Evolutionary conservation across 2,113 vertebrate species (phyloP).

Genomic region (Ciconia stormi): DNA sequence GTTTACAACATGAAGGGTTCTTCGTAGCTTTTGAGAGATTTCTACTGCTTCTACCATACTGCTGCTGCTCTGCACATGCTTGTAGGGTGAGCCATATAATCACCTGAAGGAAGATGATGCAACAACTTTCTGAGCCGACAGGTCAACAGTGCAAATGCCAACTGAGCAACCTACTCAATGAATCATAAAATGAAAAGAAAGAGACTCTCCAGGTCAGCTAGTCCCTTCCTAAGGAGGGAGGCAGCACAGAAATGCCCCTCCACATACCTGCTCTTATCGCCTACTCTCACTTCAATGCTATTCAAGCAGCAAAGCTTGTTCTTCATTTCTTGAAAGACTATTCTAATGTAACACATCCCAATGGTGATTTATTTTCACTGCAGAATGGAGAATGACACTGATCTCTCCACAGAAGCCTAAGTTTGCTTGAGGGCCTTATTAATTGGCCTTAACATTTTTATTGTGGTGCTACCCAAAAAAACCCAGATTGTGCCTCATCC

Average conservation of each 20-base stretch:
- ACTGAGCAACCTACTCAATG: background rate
- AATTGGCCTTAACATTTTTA: background rate
- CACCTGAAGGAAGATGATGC: background rate
- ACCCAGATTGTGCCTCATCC: background rate
- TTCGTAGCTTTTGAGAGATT: background rate
- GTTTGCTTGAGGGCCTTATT: background rate
- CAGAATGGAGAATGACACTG: background rate
- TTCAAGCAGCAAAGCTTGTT: background rate
- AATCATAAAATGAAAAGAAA: background rate
- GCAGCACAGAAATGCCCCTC: background rate
- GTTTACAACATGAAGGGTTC: background rate
- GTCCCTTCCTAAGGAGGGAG: background rate
- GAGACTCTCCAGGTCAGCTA: background rate
- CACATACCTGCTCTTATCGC: background rate
- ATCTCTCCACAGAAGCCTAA: background rate
- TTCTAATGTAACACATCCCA: background rate
- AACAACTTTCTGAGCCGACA: background rate
- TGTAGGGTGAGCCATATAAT: background rate
- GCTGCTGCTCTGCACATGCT: background rate
- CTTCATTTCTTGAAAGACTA: background rate
- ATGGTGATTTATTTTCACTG: background rate
- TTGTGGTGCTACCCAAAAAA: background rate
- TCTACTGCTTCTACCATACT: background rate
- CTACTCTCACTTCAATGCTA: background rate
- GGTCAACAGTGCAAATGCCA: background rate